Conservation (phyloP, 2,113 vertebrate species). For the Octodon degus region DNA sequence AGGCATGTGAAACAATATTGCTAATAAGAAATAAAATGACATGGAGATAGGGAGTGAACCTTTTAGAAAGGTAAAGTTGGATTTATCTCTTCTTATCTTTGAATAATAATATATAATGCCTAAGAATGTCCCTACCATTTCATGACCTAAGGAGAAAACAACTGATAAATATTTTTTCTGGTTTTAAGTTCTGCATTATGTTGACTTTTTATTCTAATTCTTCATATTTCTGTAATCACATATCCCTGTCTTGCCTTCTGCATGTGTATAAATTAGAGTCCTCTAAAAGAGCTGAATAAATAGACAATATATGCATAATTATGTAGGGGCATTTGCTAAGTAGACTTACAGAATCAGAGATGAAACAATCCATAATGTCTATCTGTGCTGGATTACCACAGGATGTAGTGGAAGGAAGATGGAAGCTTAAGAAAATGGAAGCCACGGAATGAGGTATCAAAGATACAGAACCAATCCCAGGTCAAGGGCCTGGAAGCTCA, state of each 20-base stretch:
- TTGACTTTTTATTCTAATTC: constrained; percentile 12
- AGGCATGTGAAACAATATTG: neutral
- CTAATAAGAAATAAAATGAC: constrained; percentile 20
- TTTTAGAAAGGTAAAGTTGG: constrained; percentile 17
- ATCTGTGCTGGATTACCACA: neutral
- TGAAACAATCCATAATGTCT: neutral
- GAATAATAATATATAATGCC: neutral
- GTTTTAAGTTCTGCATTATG: neutral
- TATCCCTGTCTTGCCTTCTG: neutral
- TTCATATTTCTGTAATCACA: constrained; percentile 7
- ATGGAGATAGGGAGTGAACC: neutral
- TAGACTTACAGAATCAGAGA: neutral
- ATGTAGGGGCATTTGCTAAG: neutral
- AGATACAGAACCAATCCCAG: neutral
- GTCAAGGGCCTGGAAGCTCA: neutral
- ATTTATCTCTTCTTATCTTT: constrained; percentile 13
- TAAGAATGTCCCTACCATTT: constrained; percentile 38
- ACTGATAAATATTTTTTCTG: constrained; percentile 28
- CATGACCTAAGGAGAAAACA: constrained; percentile 9
- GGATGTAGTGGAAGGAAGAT: neutral
- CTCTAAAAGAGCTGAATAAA: neutral
- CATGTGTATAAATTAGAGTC: neutral
- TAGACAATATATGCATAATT: neutral
- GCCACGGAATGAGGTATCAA: neutral
- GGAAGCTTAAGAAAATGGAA: neutral